Base-by-base conservation (phyloP, 2,113 vertebrate genomes). In the Eira barbara region DNA sequence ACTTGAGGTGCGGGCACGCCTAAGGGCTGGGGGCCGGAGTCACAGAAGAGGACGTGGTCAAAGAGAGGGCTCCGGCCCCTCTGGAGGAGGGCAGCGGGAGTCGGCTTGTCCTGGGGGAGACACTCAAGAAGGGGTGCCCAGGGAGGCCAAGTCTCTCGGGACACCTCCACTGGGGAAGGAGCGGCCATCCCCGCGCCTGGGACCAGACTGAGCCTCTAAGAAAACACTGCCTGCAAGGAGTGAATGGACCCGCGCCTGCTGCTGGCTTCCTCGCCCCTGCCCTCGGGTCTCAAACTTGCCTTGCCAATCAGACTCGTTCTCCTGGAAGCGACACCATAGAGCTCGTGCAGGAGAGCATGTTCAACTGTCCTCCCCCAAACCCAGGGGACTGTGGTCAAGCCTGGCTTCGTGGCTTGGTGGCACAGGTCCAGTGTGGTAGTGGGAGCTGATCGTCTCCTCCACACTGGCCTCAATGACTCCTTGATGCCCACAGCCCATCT, bases 191-290 rank as follows among this genome's bases (percentile, higher is more conserved):
- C 31, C 6, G 6, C 2, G 47, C 20, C 47, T 10, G 6, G 15
- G 13, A 7, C 78, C n/a, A 8, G 21, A 1, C 14, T 20, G 18
- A n/a, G 59, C 29, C 69, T n/a, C 59, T 6, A 5, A 10, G 71
- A 17, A 12, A 57, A 29, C 18, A 4, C 25, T 3, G 20, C 39
- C 6, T 39, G 52, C 57, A 11, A 2, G 12, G 52, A 2, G 39
- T 34, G 6, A 0, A 15, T 0, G 0, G 8, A 25, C 27, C 2
- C 0, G 20, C n/a, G 6, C 17, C 8, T 11, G 8, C 11, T 3
- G 31, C 8, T 0, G 3, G 2, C 36, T 2, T 7, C 39, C 5
- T 0, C 34, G 13, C 3, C 2, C 2, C 39, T 3, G 29, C 25
- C 45, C 18, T 7, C 1, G 57, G 7, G 12, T 27, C 76, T 13